These are phyloP conservation scores for Xenotilapia flavipinnis DNA, from an alignment of 2,113 vertebrate genomes.

Conservation along the genomic window DNA sequence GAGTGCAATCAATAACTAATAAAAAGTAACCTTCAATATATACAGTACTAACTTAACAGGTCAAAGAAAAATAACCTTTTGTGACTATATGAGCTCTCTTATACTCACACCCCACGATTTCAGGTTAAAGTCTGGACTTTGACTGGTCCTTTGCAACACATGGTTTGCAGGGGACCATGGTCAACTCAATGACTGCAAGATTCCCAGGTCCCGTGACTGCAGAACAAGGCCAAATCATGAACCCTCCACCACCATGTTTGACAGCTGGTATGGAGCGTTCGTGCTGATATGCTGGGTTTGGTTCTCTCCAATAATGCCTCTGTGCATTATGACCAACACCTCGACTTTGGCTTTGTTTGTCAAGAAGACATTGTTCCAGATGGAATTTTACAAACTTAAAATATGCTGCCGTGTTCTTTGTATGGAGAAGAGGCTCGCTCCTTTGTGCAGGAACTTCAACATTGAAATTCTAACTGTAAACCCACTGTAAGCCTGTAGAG, in stretches of 20 bases:
- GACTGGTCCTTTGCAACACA: background rate
- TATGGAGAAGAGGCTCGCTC: background rate
- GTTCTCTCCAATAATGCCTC: background rate
- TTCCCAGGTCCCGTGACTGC: background rate
- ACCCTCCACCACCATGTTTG: background rate
- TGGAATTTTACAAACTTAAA: background rate
- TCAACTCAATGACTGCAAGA: background rate
- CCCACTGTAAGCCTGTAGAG: background rate
- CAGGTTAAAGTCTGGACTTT: background rate
- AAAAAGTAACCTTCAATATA: background rate
- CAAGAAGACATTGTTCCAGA: background rate
- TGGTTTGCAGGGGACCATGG: fast-evolving
- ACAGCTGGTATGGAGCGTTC: fast-evolving
- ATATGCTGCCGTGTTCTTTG: background rate
- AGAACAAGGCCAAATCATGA: background rate
- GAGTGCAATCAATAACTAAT: background rate
- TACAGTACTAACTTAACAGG: background rate
- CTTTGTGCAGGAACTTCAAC: background rate
- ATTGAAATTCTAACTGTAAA: background rate
- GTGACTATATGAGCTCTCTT: background rate
- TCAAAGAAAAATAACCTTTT: background rate
- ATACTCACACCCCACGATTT: background rate
- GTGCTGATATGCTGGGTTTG: background rate
- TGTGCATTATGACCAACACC: background rate
- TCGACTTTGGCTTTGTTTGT: background rate